Evolutionary conservation across 92 coral and sea anemone species (phyloP).

Genomic region (Anthopleura xanthogrammica): DNA sequence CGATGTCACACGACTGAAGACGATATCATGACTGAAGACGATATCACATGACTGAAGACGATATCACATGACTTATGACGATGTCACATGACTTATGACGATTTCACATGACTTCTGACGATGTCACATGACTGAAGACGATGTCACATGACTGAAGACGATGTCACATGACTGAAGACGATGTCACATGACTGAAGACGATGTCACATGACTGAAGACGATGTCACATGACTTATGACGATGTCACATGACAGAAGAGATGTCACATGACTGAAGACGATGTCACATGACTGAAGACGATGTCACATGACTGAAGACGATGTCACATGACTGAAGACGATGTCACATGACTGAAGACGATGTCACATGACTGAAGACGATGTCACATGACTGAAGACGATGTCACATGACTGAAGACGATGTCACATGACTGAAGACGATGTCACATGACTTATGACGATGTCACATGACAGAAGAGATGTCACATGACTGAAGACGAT

Average conservation of each 20-base stretch:
- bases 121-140: too few relatives aligned
- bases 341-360: background rate
- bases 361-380: background rate
- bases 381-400: background rate
- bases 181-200: background rate
- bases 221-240: background rate
- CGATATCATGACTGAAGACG: too few relatives aligned
- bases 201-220: background rate
- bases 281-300: background rate
- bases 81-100: too few relatives aligned
- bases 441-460: background rate
- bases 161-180: background rate
- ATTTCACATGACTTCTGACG: too few relatives aligned
- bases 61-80: too few relatives aligned
- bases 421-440: background rate
- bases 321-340: background rate
- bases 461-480: too few relatives aligned
- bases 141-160: too few relatives aligned
- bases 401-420: background rate
- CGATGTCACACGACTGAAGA: too few relatives aligned
- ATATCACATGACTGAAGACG: too few relatives aligned
- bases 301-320: background rate
- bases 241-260: background rate
- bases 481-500: too few relatives aligned
- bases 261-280: background rate